Conservation (phyloP, 2,797 vertebrate species). For the Champsocephalus gunnari region DNA sequence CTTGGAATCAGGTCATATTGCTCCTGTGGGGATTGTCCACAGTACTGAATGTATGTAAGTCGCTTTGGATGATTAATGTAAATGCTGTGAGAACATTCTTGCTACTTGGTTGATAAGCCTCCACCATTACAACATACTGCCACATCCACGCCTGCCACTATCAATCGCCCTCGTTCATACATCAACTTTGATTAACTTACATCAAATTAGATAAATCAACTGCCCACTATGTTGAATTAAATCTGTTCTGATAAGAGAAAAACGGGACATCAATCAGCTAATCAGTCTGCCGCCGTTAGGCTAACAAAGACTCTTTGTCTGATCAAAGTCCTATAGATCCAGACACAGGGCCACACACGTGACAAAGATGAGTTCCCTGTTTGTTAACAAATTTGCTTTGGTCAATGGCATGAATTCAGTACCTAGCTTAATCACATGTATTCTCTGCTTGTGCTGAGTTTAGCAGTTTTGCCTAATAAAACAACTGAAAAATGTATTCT, state of each 20-base stretch:
- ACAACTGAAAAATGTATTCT: slow-evolving; percentile 9
- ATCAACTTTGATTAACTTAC: slow-evolving; percentile 63
- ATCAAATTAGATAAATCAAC: slow-evolving; percentile 59
- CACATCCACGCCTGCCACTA: slow-evolving; percentile 26
- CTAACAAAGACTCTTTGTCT: slow-evolving; percentile 47
- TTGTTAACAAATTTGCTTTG: slow-evolving; percentile 65
- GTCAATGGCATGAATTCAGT: slow-evolving; percentile 25
- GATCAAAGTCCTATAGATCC: slow-evolving; percentile 49
- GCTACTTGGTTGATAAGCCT: slow-evolving; percentile 3
- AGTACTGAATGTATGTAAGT: too few species aligned
- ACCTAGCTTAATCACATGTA: slow-evolving; percentile 43
- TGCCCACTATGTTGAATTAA: slow-evolving; percentile 63
- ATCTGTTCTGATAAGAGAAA: slow-evolving; percentile 65
- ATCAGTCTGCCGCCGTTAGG: slow-evolving; percentile 49
- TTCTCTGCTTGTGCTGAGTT: slow-evolving; percentile 43
- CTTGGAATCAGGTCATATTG: too few species aligned
- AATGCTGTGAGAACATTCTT: neutral
- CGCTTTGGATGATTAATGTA: too few species aligned
- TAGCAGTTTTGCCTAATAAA: slow-evolving; percentile 19
- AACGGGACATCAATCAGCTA: slow-evolving; percentile 63
- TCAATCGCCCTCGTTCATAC: slow-evolving; percentile 39
- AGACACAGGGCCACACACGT: slow-evolving; percentile 36
- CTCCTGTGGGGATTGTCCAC: too few species aligned
- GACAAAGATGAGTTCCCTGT: slow-evolving; percentile 45
- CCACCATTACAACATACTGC: neutral